Conservation (phyloP, 2,888 invertebrate genomes). For the Campoletis raptor region DNA sequence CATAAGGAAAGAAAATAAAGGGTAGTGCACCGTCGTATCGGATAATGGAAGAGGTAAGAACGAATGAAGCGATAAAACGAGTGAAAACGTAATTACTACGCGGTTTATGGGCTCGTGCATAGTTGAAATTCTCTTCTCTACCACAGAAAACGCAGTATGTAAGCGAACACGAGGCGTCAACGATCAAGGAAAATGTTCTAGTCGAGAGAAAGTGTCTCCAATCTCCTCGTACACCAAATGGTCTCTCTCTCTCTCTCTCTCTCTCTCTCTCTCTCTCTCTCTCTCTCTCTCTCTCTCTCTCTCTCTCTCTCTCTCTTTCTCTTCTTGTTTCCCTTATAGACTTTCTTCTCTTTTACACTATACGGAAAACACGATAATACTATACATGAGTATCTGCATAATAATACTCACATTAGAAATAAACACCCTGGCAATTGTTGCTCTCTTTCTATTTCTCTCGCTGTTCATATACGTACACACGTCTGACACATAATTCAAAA, state of each 20-base stretch:
- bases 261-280: slow-evolving; percentile 1
- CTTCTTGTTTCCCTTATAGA: neutral
- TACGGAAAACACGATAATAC: neutral
- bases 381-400: slow-evolving; percentile 36
- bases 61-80: slow-evolving; percentile 64
- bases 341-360: neutral
- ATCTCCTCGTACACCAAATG: neutral
- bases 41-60: slow-evolving; percentile 23
- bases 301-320: neutral
- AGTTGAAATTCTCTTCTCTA: slow-evolving; percentile 54
- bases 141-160: slow-evolving; percentile 27
- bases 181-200: slow-evolving; percentile 39
- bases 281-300: slow-evolving; percentile 2
- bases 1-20: slow-evolving; percentile 1
- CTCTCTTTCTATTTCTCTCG: slow-evolving; percentile 15
- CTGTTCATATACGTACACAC: neutral
- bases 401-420: slow-evolving; percentile 50
- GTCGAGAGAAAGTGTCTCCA: slow-evolving; percentile 38
- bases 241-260: neutral
- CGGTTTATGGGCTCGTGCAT: slow-evolving; percentile 64
- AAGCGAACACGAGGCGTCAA: slow-evolving; percentile 41
- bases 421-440: neutral
- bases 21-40: slow-evolving; percentile 11
- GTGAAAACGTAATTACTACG: slow-evolving; percentile 66
- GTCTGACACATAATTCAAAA: neutral